Conservation (phyloP, 2,888 invertebrate species). For the Protophormia terraenovae region DNA sequence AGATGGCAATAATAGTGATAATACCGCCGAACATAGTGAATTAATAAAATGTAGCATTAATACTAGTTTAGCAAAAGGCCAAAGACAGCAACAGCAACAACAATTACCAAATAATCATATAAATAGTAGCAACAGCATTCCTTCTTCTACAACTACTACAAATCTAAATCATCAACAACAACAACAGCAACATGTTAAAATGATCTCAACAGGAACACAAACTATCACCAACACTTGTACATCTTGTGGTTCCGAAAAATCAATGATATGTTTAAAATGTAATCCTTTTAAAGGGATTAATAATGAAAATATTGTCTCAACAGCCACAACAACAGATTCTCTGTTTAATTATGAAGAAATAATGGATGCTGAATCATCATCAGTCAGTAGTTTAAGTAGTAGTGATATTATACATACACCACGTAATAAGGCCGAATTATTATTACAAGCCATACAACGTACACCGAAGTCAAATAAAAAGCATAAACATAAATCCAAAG, state of each 20-base stretch:
- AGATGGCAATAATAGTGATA: conserved; percentile 21
- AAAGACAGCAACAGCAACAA: conserved; percentile 65
- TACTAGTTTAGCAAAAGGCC: conserved; percentile 57
- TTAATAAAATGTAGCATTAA: conserved; percentile 29
- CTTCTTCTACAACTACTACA: conserved; percentile 33
- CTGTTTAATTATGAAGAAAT: conserved; percentile 63
- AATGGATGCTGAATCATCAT: conserved; percentile 69
- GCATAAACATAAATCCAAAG: conserved; percentile 71
- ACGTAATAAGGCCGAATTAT: conserved; percentile 82
- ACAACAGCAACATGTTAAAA: conserved; percentile 72
- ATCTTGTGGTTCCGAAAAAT: conserved; percentile 80
- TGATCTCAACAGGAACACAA: conserved; percentile 81
- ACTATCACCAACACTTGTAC: conserved; percentile 72
- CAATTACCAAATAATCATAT: conserved; percentile 64
- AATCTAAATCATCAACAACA: background rate
- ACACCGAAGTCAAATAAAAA: conserved; percentile 81
- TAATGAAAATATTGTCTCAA: too few relatives aligned
- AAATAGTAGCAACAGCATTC: conserved; percentile 67
- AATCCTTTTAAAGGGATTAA: conserved; percentile 50
- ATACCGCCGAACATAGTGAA: conserved; percentile 30
- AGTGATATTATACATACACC: conserved; percentile 77
- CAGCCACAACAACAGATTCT: conserved; percentile 40
- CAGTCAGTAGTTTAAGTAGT: conserved; percentile 73
- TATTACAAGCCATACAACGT: conserved; percentile 83
- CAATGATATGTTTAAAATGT: conserved; percentile 79